phyloP scores from a whole-genome alignment of 1,140 invertebrate species.

The Zaprionus vittiger region DNA sequence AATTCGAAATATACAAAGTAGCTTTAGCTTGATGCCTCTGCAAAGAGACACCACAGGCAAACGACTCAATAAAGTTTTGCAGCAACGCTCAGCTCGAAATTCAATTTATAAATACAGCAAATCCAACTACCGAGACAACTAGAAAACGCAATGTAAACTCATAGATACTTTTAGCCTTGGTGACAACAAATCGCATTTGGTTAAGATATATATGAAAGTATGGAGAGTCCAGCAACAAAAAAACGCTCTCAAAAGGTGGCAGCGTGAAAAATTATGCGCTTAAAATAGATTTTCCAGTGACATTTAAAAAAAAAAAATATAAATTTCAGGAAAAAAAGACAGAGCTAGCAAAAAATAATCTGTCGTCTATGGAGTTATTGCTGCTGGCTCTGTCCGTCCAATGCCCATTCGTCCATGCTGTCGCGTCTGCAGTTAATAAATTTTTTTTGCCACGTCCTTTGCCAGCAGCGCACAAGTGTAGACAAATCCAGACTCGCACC shows the following conservation, averaged over 20 bases:
- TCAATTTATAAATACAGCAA: conserved; percentile 58
- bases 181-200: conserved; percentile 67
- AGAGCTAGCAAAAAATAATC: conserved; percentile 16
- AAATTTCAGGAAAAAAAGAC: conserved; percentile 11
- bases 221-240: conserved; percentile 8
- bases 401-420: conserved; percentile 10
- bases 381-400: conserved; percentile 26
- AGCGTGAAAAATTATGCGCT: conserved; percentile 76
- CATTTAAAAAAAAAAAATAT: conserved; percentile 31
- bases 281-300: conserved; percentile 77
- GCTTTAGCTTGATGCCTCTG: background rate
- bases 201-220: conserved; percentile 41
- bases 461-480: conserved; percentile 56
- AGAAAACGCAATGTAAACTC: conserved; percentile 9
- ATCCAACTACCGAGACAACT: conserved; percentile 29
- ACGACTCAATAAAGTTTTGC: conserved; percentile 16
- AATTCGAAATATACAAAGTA: background rate
- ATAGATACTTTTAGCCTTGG: conserved; percentile 46
- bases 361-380: conserved; percentile 22
- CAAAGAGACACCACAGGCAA: conserved; percentile 7
- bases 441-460: conserved; percentile 61
- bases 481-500: conserved; percentile 39
- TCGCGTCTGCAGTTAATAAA: conserved; percentile 76
- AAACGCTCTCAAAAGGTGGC: conserved; percentile 61
- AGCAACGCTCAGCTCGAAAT: conserved; percentile 29